Conservation (phyloP, 37 sponge, comb jelly and placozoan species). For the Spongia lamella region DNA sequence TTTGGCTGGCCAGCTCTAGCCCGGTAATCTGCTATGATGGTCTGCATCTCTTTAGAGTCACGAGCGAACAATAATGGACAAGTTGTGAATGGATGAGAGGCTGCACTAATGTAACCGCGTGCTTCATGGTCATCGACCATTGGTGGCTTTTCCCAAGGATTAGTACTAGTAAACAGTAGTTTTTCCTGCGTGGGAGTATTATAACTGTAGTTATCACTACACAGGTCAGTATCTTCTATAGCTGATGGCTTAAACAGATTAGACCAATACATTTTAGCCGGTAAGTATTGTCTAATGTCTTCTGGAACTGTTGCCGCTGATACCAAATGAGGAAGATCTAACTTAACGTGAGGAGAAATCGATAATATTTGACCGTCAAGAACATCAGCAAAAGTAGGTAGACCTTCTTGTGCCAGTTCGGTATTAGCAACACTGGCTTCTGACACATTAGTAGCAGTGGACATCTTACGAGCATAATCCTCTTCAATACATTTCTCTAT, state of each 20-base stretch:
- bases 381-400: slow-evolving; percentile 8
- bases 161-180: too few species aligned
- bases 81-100: slow-evolving; percentile 63
- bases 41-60: slow-evolving; percentile 54
- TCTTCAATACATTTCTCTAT: too few species aligned
- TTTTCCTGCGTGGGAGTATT: too few species aligned
- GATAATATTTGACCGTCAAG: slow-evolving; percentile 50
- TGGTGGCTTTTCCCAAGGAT: too few species aligned
- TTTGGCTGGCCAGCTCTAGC: slow-evolving; percentile 42
- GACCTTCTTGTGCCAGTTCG: too few species aligned
- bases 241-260: slow-evolving; percentile 42
- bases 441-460: too few species aligned
- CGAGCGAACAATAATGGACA: slow-evolving; percentile 39
- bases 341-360: slow-evolving; percentile 54
- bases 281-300: slow-evolving; percentile 60
- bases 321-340: slow-evolving; percentile 66
- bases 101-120: slow-evolving; percentile 53
- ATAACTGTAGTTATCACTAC: too few species aligned
- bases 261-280: slow-evolving; percentile 72
- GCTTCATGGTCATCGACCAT: neutral
- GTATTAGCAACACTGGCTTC: too few species aligned
- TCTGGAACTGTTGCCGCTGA: slow-evolving; percentile 14
- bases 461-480: too few species aligned
- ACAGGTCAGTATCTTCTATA: slow-evolving; percentile 8
- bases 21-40: slow-evolving; percentile 71